Conservation (phyloP, 2,113 vertebrate species). For the Gadus chalcogrammus region DNA sequence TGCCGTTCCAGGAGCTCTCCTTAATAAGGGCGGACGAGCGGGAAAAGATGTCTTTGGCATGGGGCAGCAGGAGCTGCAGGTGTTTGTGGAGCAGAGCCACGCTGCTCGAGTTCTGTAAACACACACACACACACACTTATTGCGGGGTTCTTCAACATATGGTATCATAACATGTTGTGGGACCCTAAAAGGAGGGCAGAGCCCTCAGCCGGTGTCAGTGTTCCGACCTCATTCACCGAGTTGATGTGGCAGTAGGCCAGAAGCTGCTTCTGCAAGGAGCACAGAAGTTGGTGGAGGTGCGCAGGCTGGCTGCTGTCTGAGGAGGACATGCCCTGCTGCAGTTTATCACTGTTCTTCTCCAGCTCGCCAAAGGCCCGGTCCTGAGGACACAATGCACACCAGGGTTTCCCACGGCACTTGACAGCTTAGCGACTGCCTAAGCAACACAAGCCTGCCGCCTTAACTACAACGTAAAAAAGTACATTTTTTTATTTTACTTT, state of each 20-base stretch:
- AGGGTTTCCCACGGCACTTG: background rate
- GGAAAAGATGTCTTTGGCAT: conserved; percentile 94
- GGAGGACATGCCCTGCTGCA: conserved; percentile 84
- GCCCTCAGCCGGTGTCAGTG: background rate
- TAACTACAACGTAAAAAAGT: too few species aligned
- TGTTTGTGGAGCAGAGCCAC: conserved; percentile 97
- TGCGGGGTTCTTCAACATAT: background rate
- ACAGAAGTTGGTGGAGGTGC: conserved; percentile 94
- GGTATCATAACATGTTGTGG: background rate
- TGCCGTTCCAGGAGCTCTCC: conserved; percentile 95
- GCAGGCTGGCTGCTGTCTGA: conserved; percentile 96
- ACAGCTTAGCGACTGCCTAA: too few species aligned
- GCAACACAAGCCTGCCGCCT: too few species aligned
- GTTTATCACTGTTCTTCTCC: conserved; percentile 98
- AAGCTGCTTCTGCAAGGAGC: conserved; percentile 94
- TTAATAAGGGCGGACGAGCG: conserved; percentile 87
- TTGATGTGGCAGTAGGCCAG: conserved; percentile 95
- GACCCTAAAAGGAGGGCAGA: too few species aligned
- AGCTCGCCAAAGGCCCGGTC: conserved; percentile 97
- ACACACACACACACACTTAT: conserved; percentile 7
- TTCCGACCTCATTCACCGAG: conserved; percentile 83
- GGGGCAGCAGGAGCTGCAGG: conserved; percentile 91
- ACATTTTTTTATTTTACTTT: too few species aligned
- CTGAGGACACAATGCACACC: conserved; percentile 58
- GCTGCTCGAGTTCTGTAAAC: conserved; percentile 89